phyloP scores from a whole-genome alignment of 1,140 invertebrate genomes.

The Cotesia chilonis region DNA sequence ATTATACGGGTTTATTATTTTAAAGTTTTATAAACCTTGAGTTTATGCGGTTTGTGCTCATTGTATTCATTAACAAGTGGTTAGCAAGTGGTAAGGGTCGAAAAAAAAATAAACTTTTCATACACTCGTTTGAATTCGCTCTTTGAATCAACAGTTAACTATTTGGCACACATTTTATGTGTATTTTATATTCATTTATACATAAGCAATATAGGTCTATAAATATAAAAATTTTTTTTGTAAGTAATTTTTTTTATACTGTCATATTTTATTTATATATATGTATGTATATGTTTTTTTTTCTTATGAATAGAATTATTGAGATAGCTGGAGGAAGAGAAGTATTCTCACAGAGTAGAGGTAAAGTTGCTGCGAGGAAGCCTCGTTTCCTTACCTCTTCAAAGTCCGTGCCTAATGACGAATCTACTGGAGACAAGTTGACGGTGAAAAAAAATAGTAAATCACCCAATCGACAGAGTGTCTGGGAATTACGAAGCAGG shows the following conservation, averaged over 20 bases:
- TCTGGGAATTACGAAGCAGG: slow-evolving; percentile 72
- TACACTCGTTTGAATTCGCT: background rate
- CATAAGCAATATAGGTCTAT: background rate
- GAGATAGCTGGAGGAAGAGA: slow-evolving; percentile 88
- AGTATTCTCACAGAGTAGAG: slow-evolving; percentile 84
- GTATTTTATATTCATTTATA: slow-evolving; percentile 3
- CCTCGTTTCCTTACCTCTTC: slow-evolving; percentile 71
- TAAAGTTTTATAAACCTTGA: background rate
- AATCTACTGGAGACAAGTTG: slow-evolving; percentile 64
- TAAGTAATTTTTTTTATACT: too few relatives aligned
- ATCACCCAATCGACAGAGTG: slow-evolving; percentile 68
- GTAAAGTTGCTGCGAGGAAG: slow-evolving; percentile 77
- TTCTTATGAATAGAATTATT: slow-evolving; percentile 72
- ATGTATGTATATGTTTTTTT: background rate
- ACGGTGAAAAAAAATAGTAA: slow-evolving; percentile 68
- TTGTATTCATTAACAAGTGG: slow-evolving; percentile 29
- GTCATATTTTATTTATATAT: background rate
- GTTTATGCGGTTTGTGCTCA: background rate
- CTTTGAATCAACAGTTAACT: slow-evolving; percentile 1
- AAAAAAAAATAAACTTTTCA: slow-evolving; percentile 7
- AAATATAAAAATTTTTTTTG: too few relatives aligned
- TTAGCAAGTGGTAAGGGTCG: slow-evolving; percentile 24
- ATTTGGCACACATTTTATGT: background rate
- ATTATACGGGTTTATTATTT: background rate
- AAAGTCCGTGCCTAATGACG: slow-evolving; percentile 65